Evolutionary conservation across 2,888 invertebrate species (phyloP).

Genomic region (Craniophora ligustri): DNA sequence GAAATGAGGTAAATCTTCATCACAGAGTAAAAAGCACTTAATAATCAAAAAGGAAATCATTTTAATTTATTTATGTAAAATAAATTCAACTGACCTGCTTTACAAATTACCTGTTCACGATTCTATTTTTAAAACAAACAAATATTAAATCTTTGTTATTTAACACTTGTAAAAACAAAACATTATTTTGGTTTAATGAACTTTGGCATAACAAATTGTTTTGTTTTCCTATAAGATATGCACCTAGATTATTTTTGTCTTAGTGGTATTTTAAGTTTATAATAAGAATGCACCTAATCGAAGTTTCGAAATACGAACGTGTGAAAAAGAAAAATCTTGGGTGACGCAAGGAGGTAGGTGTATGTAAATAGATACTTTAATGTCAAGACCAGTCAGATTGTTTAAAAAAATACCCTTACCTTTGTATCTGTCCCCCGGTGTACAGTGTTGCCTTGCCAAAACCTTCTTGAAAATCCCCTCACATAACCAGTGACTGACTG

Average conservation of each 20-base stretch:
- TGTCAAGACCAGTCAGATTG: constrained; percentile 9
- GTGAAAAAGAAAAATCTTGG: not conserved
- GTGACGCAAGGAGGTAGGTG: constrained; percentile 44
- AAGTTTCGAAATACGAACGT: not conserved
- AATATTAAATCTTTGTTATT: not conserved
- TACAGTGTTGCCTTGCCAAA: constrained; percentile 97
- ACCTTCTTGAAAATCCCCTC: constrained; percentile 93
- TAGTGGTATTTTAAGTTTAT: not conserved
- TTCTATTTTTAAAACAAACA: not conserved
- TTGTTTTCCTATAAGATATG: not conserved
- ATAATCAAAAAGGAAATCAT: too few relatives aligned
- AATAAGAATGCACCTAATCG: constrained; percentile 1
- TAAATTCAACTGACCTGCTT: not conserved
- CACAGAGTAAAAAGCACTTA: too few relatives aligned
- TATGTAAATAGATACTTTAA: too few relatives aligned
- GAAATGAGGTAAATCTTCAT: too few relatives aligned
- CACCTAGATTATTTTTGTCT: not conserved
- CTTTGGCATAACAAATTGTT: constrained; percentile 20
- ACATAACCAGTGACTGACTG: constrained; percentile 94
- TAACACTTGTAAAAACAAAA: constrained; percentile 2
- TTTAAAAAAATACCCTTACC: constrained; percentile 90
- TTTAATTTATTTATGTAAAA: not conserved
- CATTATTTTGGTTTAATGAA: constrained; percentile 18
- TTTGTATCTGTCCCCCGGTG: constrained; percentile 93
- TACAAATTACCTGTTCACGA: not conserved